These are phyloP conservation scores for Phalacrocorax brasilianus DNA, from an alignment of 2,113 vertebrate species.

Conservation along the genomic window DNA sequence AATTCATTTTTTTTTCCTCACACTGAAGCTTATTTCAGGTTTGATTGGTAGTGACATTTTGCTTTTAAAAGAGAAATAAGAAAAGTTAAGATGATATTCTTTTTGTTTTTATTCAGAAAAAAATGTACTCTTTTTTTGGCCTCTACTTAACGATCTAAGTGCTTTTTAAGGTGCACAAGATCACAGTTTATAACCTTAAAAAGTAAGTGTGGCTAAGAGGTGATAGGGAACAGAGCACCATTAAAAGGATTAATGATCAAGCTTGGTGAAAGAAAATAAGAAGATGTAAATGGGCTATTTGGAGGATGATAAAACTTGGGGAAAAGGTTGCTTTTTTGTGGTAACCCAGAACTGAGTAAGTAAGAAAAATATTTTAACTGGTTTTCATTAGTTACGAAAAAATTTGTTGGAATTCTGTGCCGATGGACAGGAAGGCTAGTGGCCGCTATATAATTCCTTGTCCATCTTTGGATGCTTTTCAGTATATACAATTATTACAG, in stretches of 20 bases:
- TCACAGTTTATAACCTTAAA: not conserved
- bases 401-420: not conserved
- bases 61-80: not conserved
- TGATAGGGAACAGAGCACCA: not conserved
- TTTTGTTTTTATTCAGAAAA: not conserved
- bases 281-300: not conserved
- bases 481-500: not conserved
- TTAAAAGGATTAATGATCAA: not conserved
- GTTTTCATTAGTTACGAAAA: not conserved
- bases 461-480: not conserved
- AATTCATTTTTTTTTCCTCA: not conserved
- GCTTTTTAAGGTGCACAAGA: not conserved
- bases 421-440: not conserved
- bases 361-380: not conserved
- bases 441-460: not conserved
- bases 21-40: not conserved
- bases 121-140: accelerated
- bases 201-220: not conserved
- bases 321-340: not conserved
- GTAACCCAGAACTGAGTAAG: not conserved
- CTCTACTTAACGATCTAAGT: not conserved
- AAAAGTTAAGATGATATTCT: not conserved
- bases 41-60: not conserved
- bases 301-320: not conserved
- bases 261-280: not conserved